Evolutionary conservation across 2,888 invertebrate species (phyloP), one percentile per base, ranked within the genome.

Genomic region (Dynastes maya): DNA sequence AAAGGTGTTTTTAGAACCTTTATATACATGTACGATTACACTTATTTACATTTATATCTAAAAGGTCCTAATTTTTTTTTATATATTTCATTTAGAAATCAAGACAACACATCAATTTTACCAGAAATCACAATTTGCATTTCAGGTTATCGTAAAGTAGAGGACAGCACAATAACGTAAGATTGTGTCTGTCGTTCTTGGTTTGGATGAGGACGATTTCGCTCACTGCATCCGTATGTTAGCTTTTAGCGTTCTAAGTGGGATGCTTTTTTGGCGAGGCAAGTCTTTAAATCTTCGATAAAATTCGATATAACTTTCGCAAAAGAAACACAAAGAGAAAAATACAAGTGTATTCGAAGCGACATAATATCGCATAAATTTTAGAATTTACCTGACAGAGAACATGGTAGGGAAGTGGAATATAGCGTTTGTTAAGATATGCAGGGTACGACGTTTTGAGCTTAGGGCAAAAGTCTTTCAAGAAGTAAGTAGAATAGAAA

Each of bases 351-450:
- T 40, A 67, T 40, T 67, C 45, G 40, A 67, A 45, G 2, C 45
- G 45, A 45, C 65, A 67, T 67, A 40, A 45, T 67, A 32, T 40
- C 65, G 65, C 40, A 67, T 67, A 67, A 67, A 67, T 67, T 67
- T 67, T 22, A 22, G 65, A 67, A 67, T 67, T 67, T 40, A 45
- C 45, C 22, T 49, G 40, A 22, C 22, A 9, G 6, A 16, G 55
- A 22, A 53, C n/a, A 53, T 11, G 32, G 32, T 3, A 5, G 32
- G 32, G 32, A 37, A 37, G 32, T 37, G 5, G 32, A 5, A 37
- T 5, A 37, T 37, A 37, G 32, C 32, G 32, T 5, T 37, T 37
- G 32, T 1, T 37, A 1, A 5, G 32, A 37, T 37, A 22, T 22
- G 22, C 22, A 22, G 22, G 22, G 22, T 22, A 22, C 22, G 22